Evolutionary conservation across 2,797 vertebrate genomes (phyloP).

Genomic region (Lagocephalus sceleratus): DNA sequence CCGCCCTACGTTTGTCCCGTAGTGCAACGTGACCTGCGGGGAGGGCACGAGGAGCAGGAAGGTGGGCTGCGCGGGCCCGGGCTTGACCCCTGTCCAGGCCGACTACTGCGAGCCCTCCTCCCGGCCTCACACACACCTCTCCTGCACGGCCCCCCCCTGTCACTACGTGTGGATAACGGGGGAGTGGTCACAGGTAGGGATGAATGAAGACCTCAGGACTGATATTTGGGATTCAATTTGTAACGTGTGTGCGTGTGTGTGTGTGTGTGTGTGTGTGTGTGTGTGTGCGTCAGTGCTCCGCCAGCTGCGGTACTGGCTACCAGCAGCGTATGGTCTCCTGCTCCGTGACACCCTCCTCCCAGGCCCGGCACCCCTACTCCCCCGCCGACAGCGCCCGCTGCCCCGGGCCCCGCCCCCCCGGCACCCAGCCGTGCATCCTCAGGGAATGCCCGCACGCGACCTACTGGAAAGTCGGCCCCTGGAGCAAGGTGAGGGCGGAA

Average conservation of each 20-base stretch:
- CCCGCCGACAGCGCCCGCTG: slow-evolving; percentile 72
- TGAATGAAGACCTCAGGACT: neutral
- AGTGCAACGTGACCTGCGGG: slow-evolving; percentile 84
- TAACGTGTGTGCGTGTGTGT: neutral
- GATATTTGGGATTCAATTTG: neutral
- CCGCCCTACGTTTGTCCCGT: slow-evolving; percentile 6
- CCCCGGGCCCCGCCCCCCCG: slow-evolving; percentile 65
- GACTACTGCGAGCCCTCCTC: slow-evolving; percentile 75
- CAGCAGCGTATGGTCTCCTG: slow-evolving; percentile 83
- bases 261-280: slow-evolving; percentile 22
- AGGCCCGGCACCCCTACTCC: slow-evolving; percentile 52
- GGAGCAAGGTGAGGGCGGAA: slow-evolving; percentile 77
- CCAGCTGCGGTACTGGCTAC: slow-evolving; percentile 79
- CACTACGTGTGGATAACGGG: slow-evolving; percentile 80
- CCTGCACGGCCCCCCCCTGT: slow-evolving; percentile 74
- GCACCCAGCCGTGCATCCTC: slow-evolving; percentile 75
- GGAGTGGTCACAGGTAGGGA: slow-evolving; percentile 85
- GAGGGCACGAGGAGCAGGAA: slow-evolving; percentile 70
- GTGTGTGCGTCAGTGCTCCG: slow-evolving; percentile 78
- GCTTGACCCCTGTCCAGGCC: slow-evolving; percentile 71
- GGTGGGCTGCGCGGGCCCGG: slow-evolving; percentile 76
- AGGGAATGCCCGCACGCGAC: slow-evolving; percentile 73
- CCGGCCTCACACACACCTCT: slow-evolving; percentile 70
- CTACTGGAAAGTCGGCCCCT: slow-evolving; percentile 85
- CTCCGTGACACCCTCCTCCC: slow-evolving; percentile 56